Percentiles rank a stretch among this genome's conserved stretches.
Conservation (phyloP, 2,113 vertebrate species). For the Notothenia coriiceps region DNA sequence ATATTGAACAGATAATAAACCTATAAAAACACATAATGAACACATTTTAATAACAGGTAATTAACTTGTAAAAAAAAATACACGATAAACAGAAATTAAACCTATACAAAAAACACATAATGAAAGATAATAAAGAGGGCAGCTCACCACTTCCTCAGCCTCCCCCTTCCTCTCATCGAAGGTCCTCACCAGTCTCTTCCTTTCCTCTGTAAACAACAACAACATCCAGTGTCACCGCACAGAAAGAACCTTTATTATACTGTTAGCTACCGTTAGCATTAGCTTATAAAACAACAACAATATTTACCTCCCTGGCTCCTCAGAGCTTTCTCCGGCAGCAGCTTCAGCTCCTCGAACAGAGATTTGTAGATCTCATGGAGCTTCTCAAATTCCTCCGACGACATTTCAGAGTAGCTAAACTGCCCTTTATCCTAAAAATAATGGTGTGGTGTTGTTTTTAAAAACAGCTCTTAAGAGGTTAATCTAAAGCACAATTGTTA, state of each 20-base stretch:
- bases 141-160: constrained; percentile 92
- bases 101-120: neutral
- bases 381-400: constrained; percentile 94
- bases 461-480: neutral
- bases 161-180: constrained; percentile 94
- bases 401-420: constrained; percentile 72
- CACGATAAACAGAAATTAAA: too few species aligned
- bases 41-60: neutral
- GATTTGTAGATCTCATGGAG: constrained; percentile 90
- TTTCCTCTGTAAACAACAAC: constrained; percentile 88
- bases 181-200: constrained; percentile 90
- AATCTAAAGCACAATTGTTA: neutral
- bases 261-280: neutral
- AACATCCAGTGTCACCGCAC: neutral
- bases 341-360: constrained; percentile 86
- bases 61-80: too few species aligned
- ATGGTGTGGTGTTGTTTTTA: too few species aligned
- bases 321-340: constrained; percentile 83
- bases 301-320: constrained; percentile 86
- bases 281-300: neutral
- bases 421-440: too few species aligned
- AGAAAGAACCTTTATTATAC: neutral
- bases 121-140: neutral
- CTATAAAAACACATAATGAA: neutral
- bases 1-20: too few species aligned